Evolutionary conservation across 2,113 vertebrate genomes (phyloP), one percentile per base, ranked within the genome.

Genomic region (Suncus etruscus): DNA sequence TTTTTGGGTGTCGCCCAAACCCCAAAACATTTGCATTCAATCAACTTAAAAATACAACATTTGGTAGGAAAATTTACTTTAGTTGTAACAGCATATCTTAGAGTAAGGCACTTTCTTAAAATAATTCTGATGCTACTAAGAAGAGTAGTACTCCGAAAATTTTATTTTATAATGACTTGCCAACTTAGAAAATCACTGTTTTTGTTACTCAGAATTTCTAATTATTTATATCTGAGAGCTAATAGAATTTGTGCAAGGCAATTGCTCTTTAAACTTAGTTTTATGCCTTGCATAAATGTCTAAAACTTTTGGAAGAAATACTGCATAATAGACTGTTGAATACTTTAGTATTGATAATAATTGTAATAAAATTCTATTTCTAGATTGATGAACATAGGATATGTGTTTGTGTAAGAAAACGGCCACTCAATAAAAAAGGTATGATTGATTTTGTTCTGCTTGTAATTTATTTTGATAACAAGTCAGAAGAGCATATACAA

Each of bases 361-460:
- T 45, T 83, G 14, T 91, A 89, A 83, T 83, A 91, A 87, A 39
- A 83, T 70, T 94, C 96, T 93, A 73, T 87, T 95, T 66, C 76
- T 97, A 99, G 99, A 99, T 99, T 92, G 99, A 99, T 97, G 99
- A 99, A 73, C 99, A 99, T 95, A 98, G 99, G 91, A 99, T 99
- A 98, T 99, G 99, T 96, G 99, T 99, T 70, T 99, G 99, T 97
- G 99, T 99, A 50, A 98, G 99, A 73, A 99, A 99, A 94, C 97
- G 99, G n/a, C 99, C 99, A 48, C 98, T 99, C 69, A 99, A 99
- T 97, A 99, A 99, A 96, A 99, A 99, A 98, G 99, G 99, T 99
- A 97, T 91, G 94, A 47, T 72, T 78, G 27, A 4, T 79, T 94
- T 90, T 90, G 15, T 83, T 31, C 29, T 91, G 1, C 70, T 94